These are phyloP conservation scores for Agrotis clavis DNA, from an alignment of 2,888 invertebrate genomes.

Conservation along the genomic window DNA sequence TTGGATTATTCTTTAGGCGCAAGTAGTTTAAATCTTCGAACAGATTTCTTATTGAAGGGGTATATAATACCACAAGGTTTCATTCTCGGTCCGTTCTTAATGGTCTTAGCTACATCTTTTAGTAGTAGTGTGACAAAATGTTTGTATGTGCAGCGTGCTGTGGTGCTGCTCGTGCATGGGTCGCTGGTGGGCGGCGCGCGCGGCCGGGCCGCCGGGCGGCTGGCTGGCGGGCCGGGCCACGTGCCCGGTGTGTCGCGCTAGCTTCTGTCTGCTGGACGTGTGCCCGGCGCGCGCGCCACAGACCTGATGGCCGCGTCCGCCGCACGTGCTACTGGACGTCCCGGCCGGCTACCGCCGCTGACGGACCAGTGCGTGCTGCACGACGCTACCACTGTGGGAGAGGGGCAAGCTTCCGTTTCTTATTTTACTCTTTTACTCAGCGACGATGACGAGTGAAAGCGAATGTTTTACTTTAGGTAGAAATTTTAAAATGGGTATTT, in stretches of 20 bases:
- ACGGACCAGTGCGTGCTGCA: not conserved
- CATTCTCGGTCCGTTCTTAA: not conserved
- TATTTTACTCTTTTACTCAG: not conserved
- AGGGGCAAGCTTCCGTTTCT: constrained; percentile 28
- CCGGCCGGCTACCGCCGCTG: constrained; percentile 19
- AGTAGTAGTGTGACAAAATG: not conserved
- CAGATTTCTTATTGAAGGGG: not conserved
- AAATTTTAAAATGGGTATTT: constrained; percentile 1
- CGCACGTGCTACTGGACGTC: constrained; percentile 30
- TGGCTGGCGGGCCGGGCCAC: constrained; percentile 96
- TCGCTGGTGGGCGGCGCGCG: constrained; percentile 97
- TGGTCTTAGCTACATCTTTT: not conserved
- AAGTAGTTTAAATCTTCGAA: not conserved
- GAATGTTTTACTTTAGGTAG: constrained; percentile 1
- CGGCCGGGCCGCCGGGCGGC: constrained; percentile 92
- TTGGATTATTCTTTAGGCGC: too few species aligned
- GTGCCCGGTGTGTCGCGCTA: constrained; percentile 96
- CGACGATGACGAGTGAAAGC: not conserved
- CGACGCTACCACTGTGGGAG: not conserved
- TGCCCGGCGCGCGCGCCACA: constrained; percentile 82
- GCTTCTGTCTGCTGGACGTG: constrained; percentile 96
- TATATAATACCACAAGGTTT: constrained; percentile 11
- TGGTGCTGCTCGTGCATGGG: constrained; percentile 97
- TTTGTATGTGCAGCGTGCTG: constrained; percentile 92
- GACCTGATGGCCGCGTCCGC: constrained; percentile 36